Evolutionary conservation across 2,888 invertebrate species (phyloP).

Genomic region (Gibbula magus): DNA sequence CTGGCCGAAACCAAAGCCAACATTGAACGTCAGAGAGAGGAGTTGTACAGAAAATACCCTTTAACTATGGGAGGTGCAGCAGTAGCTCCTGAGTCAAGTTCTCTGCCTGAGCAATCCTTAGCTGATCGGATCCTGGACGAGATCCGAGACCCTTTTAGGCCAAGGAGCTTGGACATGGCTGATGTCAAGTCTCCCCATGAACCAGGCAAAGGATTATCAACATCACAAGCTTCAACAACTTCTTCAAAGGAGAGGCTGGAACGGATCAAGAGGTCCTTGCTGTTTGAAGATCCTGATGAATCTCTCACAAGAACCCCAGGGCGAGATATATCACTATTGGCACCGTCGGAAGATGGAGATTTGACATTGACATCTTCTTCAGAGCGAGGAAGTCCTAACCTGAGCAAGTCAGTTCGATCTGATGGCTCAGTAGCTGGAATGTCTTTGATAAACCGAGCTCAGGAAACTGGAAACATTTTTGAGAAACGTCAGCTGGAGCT

Average conservation of each 20-base stretch:
- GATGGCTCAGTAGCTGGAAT: conserved; percentile 49
- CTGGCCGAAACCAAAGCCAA: conserved; percentile 59
- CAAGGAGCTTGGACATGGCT: neutral
- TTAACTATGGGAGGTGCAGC: neutral
- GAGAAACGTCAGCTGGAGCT: conserved; percentile 55
- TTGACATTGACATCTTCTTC: conserved; percentile 16
- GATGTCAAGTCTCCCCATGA: neutral
- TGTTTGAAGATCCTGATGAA: conserved; percentile 59
- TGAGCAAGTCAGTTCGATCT: conserved; percentile 32
- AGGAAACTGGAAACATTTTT: conserved; percentile 43
- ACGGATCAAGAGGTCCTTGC: conserved; percentile 57
- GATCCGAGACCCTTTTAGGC: neutral
- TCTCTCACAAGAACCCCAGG: conserved; percentile 41
- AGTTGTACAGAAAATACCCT: conserved; percentile 29
- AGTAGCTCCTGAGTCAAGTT: neutral
- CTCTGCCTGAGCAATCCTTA: neutral
- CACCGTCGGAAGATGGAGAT: conserved; percentile 18
- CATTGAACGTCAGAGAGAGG: conserved; percentile 54
- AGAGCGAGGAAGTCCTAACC: conserved; percentile 57
- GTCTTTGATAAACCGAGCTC: conserved; percentile 43
- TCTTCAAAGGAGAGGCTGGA: conserved; percentile 43
- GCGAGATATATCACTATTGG: conserved; percentile 23
- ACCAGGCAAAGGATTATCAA: neutral
- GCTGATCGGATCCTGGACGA: neutral
- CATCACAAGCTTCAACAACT: neutral